These are phyloP conservation scores for Acrobasis repandana DNA, from an alignment of 2,888 invertebrate species.

Conservation along the genomic window DNA sequence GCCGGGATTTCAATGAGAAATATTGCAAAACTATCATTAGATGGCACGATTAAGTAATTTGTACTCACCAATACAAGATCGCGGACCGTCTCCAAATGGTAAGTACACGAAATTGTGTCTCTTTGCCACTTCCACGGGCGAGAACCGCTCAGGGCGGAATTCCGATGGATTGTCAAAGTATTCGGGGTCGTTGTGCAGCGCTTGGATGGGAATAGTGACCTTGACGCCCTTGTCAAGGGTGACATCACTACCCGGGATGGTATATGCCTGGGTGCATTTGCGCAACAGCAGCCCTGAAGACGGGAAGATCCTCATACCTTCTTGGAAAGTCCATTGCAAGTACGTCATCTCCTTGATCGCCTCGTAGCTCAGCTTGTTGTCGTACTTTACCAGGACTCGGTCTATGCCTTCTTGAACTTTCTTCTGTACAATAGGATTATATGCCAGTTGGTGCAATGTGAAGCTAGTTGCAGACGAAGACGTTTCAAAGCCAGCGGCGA, in stretches of 20 bases:
- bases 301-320: constrained; percentile 61
- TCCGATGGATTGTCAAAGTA: constrained; percentile 53
- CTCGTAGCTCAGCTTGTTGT: constrained; percentile 51
- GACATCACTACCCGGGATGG: constrained; percentile 49
- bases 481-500: constrained; percentile 62
- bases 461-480: constrained; percentile 60
- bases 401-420: constrained; percentile 56
- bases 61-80: constrained; percentile 61
- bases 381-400: constrained; percentile 44
- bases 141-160: constrained; percentile 59
- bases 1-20: too few species aligned
- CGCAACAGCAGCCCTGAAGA: constrained; percentile 57
- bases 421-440: constrained; percentile 47
- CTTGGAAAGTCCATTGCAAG: constrained; percentile 54
- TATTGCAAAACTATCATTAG: too few species aligned
- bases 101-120: constrained; percentile 53
- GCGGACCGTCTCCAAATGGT: constrained; percentile 64
- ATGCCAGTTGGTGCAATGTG: constrained; percentile 60
- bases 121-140: constrained; percentile 42
- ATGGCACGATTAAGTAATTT: neutral
- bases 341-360: constrained; percentile 58
- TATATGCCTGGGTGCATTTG: constrained; percentile 47
- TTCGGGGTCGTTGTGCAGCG: constrained; percentile 56
- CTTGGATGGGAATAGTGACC: constrained; percentile 47
- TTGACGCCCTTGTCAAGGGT: constrained; percentile 53